phyloP scores from a whole-genome alignment of 2,888 invertebrate genomes.

The Nephrotoma flavescens region DNA sequence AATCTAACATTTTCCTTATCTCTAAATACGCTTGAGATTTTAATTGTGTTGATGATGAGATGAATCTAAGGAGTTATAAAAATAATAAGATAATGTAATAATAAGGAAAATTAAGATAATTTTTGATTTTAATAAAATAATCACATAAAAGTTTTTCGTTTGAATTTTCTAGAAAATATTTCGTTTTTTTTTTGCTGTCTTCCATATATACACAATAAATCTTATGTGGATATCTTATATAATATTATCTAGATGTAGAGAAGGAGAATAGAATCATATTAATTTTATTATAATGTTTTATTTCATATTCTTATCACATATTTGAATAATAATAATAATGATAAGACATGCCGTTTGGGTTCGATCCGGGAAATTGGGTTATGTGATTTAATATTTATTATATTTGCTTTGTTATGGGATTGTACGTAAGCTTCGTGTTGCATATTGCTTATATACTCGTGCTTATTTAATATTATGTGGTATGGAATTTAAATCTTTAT shows the following conservation, averaged over 20 bases:
- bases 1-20: neutral
- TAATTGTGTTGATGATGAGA: neutral
- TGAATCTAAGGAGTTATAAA: neutral
- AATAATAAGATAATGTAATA: neutral
- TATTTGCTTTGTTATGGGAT: too few relatives aligned
- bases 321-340: neutral
- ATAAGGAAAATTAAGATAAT: neutral
- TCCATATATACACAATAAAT: neutral
- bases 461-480: too few relatives aligned
- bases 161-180: neutral
- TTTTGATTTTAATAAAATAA: neutral
- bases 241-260: neutral
- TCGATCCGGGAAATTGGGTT: neutral
- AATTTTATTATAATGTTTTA: neutral
- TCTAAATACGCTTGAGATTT: neutral
- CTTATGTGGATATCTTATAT: neutral
- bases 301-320: neutral
- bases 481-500: too few relatives aligned
- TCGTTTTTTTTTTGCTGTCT: neutral
- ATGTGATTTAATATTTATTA: neutral
- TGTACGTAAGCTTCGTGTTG: too few relatives aligned
- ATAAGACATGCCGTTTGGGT: neutral
- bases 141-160: neutral
- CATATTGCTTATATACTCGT: too few relatives aligned
- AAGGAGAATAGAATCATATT: neutral